These are phyloP conservation scores for Phenacoccus solenopsis DNA, from an alignment of 1,140 invertebrate species.

Conservation along the genomic window DNA sequence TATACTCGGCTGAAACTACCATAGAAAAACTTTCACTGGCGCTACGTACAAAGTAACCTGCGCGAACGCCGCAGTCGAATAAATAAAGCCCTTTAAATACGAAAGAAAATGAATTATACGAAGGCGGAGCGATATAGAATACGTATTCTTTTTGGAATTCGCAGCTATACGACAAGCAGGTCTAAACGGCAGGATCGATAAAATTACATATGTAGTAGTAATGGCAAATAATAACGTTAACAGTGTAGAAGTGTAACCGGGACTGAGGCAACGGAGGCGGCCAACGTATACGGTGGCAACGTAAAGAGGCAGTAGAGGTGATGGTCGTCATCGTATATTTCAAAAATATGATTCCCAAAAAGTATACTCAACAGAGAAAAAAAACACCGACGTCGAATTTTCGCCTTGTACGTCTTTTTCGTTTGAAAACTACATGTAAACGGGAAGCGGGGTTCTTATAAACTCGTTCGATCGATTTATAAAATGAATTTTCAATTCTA, in stretches of 20 bases:
- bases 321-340: not conserved
- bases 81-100: too few relatives aligned
- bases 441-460: too few relatives aligned
- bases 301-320: too few relatives aligned
- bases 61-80: too few relatives aligned
- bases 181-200: not conserved
- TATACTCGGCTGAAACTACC: too few relatives aligned
- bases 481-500: not conserved
- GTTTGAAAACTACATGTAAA: not conserved
- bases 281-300: not conserved
- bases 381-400: not conserved
- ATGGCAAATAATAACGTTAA: constrained; percentile 3
- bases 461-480: too few relatives aligned
- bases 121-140: not conserved
- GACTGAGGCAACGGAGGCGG: not conserved
- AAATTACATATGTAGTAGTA: constrained; percentile 3
- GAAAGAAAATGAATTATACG: not conserved
- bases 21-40: too few relatives aligned
- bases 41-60: too few relatives aligned
- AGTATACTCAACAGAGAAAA: not conserved
- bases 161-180: not conserved
- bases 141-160: not conserved
- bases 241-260: not conserved
- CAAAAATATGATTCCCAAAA: not conserved
- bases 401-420: not conserved